Conservation (phyloP, 2,113 vertebrate species). For the Phrynocephalus versicolor region DNA sequence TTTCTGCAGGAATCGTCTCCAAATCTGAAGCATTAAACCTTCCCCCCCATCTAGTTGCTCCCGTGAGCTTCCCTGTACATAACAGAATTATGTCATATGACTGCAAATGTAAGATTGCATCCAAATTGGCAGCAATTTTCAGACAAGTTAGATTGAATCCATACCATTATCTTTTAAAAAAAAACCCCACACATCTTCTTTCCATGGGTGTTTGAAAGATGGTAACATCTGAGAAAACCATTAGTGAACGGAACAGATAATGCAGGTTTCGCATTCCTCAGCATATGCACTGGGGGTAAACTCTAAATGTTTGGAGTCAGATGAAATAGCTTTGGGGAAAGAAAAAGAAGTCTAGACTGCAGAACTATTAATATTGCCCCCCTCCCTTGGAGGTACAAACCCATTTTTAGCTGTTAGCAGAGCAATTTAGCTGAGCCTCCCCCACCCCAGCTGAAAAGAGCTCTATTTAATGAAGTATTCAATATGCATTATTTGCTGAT, state of each 20-base stretch:
- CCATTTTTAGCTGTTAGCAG: slow-evolving; percentile 46
- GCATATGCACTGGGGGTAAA: neutral
- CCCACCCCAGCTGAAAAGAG: slow-evolving; percentile 41
- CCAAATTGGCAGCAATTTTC: slow-evolving; percentile 3
- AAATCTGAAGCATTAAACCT: slow-evolving; percentile 34
- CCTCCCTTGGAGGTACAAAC: slow-evolving; percentile 32
- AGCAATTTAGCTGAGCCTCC: slow-evolving; percentile 44
- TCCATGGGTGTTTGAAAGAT: slow-evolving; percentile 27
- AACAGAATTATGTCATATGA: slow-evolving; percentile 5
- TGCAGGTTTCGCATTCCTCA: neutral
- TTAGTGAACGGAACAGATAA: slow-evolving; percentile 24
- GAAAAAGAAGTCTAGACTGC: slow-evolving; percentile 7
- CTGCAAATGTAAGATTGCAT: slow-evolving; percentile 20
- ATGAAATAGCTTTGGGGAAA: slow-evolving; percentile 13
- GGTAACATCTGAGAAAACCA: slow-evolving; percentile 10
- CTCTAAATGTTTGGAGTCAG: slow-evolving; percentile 13
- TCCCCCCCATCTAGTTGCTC: neutral
- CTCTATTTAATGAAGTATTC: slow-evolving; percentile 62
- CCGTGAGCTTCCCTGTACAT: neutral
- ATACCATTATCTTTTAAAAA: slow-evolving; percentile 6
- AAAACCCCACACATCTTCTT: slow-evolving; percentile 29
- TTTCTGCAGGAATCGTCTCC: neutral
- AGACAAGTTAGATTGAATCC: slow-evolving; percentile 20
- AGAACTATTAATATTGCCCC: slow-evolving; percentile 8
- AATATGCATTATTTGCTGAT: slow-evolving; percentile 53